Base-by-base conservation (phyloP, 1,140 invertebrate genomes). In the Tetramorium simillimum region DNA sequence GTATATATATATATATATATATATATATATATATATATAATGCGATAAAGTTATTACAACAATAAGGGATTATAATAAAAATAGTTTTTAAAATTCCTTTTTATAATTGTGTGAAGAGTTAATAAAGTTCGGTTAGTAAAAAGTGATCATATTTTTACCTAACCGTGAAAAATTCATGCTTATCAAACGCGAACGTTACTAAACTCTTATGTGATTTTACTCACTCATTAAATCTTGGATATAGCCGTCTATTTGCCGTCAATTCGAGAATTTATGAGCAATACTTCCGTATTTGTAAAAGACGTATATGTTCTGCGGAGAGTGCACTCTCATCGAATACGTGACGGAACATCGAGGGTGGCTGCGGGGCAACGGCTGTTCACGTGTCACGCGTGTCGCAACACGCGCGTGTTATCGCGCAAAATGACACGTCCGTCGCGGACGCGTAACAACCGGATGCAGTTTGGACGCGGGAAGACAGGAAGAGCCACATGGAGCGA, bases 381-480 rank as follows among this genome's bases (percentile, higher is more conserved):
- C 49, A 40, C 14, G 18, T 56, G 78, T 70, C 78, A 72, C 78
- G 78, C 65, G 49, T 43, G 65, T 70, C 65, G 65, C 37, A 72
- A 81, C 77, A 43, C 21, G 65, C 49, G 33, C 65, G 49, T 33
- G 65, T 70, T 81, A 70, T 56, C 33, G 46, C 21, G 37, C 33
- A 49, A 81, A 72, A 81, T 81, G 78, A 81, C 78, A 81, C 58
- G 24, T 49, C 43, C 65, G 33, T 72, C 16, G 63, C 14, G 63
- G 24, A 63, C 75, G 58, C 58, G 40, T 69, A 46, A 78, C 77
- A 53, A 51, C 49, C 49, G 63, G 49, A 56, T 70, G 78, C 63
- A 70, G 49, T 56, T 81, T 72, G 65, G 63, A 53, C 62, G 10
- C 33, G 21, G 49, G 40, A 78, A 81, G 78, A 81, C 78, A 81